Evolutionary conservation across 2,113 vertebrate species (phyloP).

Genomic region (Cichladusa arquata): DNA sequence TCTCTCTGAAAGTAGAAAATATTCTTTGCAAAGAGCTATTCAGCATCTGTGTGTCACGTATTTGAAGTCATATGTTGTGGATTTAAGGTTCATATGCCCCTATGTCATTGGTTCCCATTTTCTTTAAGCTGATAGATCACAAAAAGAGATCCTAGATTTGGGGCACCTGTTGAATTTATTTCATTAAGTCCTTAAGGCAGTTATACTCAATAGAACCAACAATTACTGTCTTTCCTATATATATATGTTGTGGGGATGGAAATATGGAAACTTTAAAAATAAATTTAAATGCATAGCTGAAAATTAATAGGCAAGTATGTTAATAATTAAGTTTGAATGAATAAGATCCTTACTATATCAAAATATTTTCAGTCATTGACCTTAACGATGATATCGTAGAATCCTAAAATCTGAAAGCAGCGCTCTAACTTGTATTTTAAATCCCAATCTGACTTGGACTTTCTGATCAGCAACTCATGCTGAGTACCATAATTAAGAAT

Average conservation of each 20-base stretch:
- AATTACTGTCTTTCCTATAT: not conserved
- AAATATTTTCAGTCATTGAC: not conserved
- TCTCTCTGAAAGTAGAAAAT: not conserved
- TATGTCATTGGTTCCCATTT: not conserved
- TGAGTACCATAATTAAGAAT: not conserved
- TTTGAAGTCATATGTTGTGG: not conserved
- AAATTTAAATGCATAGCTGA: not conserved
- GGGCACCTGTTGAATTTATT: not conserved
- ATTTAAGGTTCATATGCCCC: not conserved
- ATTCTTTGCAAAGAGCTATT: not conserved
- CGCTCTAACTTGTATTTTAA: not conserved
- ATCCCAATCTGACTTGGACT: not conserved
- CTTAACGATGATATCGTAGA: not conserved
- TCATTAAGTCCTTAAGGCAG: not conserved
- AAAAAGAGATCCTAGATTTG: not conserved
- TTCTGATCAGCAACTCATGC: not conserved
- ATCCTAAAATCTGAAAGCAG: not conserved
- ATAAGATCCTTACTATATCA: not conserved
- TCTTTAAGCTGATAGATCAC: not conserved
- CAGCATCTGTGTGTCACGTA: not conserved
- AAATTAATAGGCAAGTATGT: not conserved
- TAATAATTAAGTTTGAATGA: not conserved
- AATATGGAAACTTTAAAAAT: not conserved
- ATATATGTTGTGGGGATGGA: not conserved
- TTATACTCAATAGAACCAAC: not conserved